Evolutionary conservation across 2,113 vertebrate species (phyloP).

Genomic region (Sylvia atricapilla): DNA sequence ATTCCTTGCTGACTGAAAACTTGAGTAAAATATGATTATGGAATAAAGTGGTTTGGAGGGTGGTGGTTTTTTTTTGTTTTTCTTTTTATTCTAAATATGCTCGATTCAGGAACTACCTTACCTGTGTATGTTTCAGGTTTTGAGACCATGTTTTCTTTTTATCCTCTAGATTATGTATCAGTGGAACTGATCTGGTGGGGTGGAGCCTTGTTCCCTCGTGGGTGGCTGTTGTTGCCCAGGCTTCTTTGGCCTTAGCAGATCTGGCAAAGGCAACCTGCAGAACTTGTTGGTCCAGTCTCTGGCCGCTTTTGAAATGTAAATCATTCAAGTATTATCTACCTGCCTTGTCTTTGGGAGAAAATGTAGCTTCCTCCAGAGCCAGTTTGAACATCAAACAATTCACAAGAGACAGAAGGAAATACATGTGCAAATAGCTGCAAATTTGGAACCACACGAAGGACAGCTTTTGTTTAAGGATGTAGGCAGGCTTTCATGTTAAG

Average conservation of each 20-base stretch:
- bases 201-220: not conserved
- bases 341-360: conserved; percentile 33
- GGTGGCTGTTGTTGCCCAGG: not conserved
- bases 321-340: not conserved
- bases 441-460: not conserved
- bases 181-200: not conserved
- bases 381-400: conserved; percentile 11
- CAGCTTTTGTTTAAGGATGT: not conserved
- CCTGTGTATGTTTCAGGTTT: not conserved
- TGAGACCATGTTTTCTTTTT: not conserved
- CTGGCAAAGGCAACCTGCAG: not conserved
- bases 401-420: not conserved
- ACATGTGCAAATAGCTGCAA: not conserved
- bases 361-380: not conserved
- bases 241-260: not conserved
- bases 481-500: not conserved
- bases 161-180: not conserved
- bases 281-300: conserved; percentile 22
- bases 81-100: not conserved
- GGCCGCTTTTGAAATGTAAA: conserved; percentile 4
- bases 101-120: not conserved
- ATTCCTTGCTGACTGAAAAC: not conserved
- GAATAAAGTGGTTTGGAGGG: not conserved
- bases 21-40: not conserved
- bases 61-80: not conserved